These are phyloP conservation scores for Amyelois transitella DNA, from an alignment of 1,140 invertebrate species.

Conservation along the genomic window DNA sequence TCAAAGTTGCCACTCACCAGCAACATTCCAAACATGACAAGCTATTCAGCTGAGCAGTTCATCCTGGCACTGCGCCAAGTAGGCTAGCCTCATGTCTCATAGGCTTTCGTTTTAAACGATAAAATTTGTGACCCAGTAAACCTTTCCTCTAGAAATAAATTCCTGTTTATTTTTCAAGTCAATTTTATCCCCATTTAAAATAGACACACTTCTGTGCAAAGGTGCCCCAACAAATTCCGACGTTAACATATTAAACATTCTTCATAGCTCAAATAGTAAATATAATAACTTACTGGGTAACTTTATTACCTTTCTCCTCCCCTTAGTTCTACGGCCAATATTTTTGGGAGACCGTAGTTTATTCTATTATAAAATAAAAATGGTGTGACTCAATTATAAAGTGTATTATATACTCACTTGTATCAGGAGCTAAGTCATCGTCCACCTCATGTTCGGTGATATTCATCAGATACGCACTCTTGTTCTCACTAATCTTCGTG, in stretches of 20 bases:
- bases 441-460: conserved; percentile 64
- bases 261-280: too few relatives aligned
- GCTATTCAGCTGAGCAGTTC: background rate
- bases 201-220: too few relatives aligned
- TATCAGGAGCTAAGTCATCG: conserved; percentile 64
- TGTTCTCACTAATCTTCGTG: conserved; percentile 42
- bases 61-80: background rate
- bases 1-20: background rate
- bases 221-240: too few relatives aligned
- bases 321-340: too few relatives aligned
- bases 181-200: too few relatives aligned
- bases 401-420: conserved; percentile 53
- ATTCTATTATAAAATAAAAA: background rate
- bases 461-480: conserved; percentile 54
- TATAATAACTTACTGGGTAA: too few relatives aligned
- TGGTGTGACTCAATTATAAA: background rate
- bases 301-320: too few relatives aligned
- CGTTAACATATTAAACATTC: too few relatives aligned
- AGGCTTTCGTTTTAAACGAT: background rate
- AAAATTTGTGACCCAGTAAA: too few relatives aligned
- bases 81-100: background rate
- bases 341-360: too few relatives aligned
- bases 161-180: too few relatives aligned
- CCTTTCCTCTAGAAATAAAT: too few relatives aligned
- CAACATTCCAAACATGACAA: background rate